phyloP scores from a whole-genome alignment of 2,888 invertebrate species.

The Agrypnus murinus region DNA sequence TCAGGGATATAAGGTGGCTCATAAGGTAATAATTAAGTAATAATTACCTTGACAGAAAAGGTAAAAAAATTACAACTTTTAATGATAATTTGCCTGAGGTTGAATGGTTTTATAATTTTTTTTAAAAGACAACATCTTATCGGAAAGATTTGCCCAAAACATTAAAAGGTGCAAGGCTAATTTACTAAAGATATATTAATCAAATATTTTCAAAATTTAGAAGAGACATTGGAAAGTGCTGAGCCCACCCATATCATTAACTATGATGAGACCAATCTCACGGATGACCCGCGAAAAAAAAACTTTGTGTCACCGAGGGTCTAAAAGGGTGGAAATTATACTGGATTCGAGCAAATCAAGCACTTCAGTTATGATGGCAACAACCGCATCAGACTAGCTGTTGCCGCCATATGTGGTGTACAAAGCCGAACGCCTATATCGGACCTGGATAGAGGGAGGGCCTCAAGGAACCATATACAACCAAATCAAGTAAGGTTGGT shows the following conservation, averaged over 20 bases:
- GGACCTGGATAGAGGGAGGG: conserved; percentile 46
- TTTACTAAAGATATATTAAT: conserved; percentile 43
- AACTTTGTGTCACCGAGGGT: conserved; percentile 50
- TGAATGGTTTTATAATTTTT: conserved; percentile 42
- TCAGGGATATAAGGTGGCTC: conserved; percentile 7
- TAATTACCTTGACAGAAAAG: conserved; percentile 5
- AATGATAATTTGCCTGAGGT: no score
- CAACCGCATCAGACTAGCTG: no score
- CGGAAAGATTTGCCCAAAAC: conserved; percentile 40
- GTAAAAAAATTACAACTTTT: conserved; percentile 8
- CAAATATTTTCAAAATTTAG: conserved; percentile 48
- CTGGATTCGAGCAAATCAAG: conserved; percentile 51
- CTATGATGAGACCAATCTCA: conserved; percentile 52
- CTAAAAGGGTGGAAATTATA: conserved; percentile 50
- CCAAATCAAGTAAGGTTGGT: conserved; percentile 4
- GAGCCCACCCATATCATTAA: conserved; percentile 43
- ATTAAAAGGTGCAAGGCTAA: conserved; percentile 41
- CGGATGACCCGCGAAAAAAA: conserved; percentile 52
- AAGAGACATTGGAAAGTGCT: conserved; percentile 36
- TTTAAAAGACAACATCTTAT: conserved; percentile 28
- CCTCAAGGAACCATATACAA: no score
- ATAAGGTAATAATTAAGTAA: no score
- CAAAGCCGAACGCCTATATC: conserved; percentile 52
- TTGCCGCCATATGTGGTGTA: conserved; percentile 53
- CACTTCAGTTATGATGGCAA: conserved; percentile 51